A percentile compares a stretch with the other conserved stretches of the same genome.
Evolutionary conservation across 2,888 invertebrate species (phyloP).

Genomic region (Rhamnusium bicolor): DNA sequence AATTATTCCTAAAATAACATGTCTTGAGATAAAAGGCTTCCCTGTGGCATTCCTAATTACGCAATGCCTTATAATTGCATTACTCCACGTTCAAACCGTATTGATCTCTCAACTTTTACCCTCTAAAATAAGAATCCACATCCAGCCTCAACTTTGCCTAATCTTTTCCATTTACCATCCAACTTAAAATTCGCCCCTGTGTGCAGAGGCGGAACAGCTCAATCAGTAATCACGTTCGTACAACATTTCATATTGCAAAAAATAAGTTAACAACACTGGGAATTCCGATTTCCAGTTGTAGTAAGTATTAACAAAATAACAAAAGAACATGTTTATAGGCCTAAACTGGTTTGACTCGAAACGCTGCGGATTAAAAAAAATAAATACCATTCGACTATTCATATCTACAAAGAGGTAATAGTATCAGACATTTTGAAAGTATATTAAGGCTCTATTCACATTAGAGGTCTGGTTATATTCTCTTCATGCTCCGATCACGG

Average conservation of each 20-base stretch:
- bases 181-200: constrained; percentile 61
- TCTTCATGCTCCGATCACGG: too few relatives aligned
- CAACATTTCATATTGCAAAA: neutral
- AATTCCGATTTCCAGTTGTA: too few relatives aligned
- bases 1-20: constrained; percentile 66
- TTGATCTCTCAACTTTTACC: constrained; percentile 66
- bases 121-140: constrained; percentile 65
- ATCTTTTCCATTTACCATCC: constrained; percentile 65
- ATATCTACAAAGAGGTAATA: too few relatives aligned
- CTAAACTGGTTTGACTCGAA: too few relatives aligned
- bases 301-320: too few relatives aligned
- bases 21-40: constrained; percentile 64
- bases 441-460: too few relatives aligned
- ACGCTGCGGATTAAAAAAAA: too few relatives aligned
- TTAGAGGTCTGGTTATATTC: too few relatives aligned
- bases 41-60: constrained; percentile 68
- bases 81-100: constrained; percentile 66
- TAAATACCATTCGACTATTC: too few relatives aligned
- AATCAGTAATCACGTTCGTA: neutral
- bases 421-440: too few relatives aligned
- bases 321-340: too few relatives aligned
- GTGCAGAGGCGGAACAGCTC: constrained; percentile 46
- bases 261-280: neutral
- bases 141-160: constrained; percentile 63
- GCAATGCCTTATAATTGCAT: constrained; percentile 68